These are phyloP conservation scores for Hipparchia sbordonii DNA, from an alignment of 2,888 invertebrate genomes.

Conservation along the genomic window DNA sequence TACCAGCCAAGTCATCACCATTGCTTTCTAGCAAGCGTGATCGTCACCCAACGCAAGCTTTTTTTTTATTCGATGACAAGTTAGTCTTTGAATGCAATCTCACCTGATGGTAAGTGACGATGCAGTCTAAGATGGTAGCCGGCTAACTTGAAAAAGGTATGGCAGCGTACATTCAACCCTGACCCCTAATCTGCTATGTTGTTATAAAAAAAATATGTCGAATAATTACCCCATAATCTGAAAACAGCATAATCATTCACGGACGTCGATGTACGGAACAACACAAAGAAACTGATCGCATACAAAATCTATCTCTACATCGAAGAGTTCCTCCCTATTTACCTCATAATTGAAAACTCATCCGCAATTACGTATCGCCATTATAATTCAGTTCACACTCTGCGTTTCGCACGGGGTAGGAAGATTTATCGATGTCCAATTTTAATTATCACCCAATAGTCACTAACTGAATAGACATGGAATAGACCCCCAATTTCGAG, in stretches of 20 bases:
- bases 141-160: too few species aligned
- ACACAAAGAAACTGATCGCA: conserved; percentile 13
- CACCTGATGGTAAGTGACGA: too few species aligned
- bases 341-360: conserved; percentile 48
- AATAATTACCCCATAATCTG: conserved; percentile 1
- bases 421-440: conserved; percentile 70
- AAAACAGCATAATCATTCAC: conserved; percentile 15
- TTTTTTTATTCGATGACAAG: too few species aligned
- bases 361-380: conserved; percentile 54
- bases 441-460: conserved; percentile 73
- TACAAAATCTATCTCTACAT: conserved; percentile 10
- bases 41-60: too few species aligned
- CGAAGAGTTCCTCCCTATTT: conserved; percentile 16
- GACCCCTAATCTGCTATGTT: too few species aligned
- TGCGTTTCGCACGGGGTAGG: conserved; percentile 65
- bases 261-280: neutral
- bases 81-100: too few species aligned
- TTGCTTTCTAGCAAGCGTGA: too few species aligned
- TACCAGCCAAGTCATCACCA: too few species aligned
- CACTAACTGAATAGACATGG: conserved; percentile 46
- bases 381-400: conserved; percentile 57
- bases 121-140: too few species aligned
- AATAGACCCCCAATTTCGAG: conserved; percentile 33
- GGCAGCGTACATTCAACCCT: too few species aligned
- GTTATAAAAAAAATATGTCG: too few species aligned